Conservation (phyloP, 2,888 invertebrate genomes). For the Pollenia labialis region DNA sequence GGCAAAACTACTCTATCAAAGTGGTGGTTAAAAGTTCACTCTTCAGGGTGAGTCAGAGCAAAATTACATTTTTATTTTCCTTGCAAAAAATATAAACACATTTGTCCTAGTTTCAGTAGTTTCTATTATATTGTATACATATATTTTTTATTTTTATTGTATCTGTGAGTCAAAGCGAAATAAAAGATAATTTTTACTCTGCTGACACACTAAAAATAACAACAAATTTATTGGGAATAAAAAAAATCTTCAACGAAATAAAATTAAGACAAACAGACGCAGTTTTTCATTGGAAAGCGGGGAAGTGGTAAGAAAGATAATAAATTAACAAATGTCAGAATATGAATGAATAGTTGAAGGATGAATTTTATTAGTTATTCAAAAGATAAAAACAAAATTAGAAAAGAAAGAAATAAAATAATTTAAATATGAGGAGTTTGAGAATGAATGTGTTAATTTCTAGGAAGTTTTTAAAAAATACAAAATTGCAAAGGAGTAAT, state of each 20-base stretch:
- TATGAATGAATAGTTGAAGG: slow-evolving; percentile 34
- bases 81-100: slow-evolving; percentile 49
- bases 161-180: neutral
- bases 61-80: slow-evolving; percentile 12
- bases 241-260: neutral
- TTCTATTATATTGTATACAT: neutral
- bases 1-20: neutral
- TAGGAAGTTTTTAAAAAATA: slow-evolving; percentile 11
- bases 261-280: slow-evolving; percentile 48
- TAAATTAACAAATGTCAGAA: neutral
- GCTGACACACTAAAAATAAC: slow-evolving; percentile 40
- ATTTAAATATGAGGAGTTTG: neutral
- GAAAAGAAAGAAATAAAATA: neutral
- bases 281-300: neutral
- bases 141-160: slow-evolving; percentile 23
- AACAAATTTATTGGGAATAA: slow-evolving; percentile 33
- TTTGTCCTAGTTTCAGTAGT: slow-evolving; percentile 60
- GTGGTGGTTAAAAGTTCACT: slow-evolving; percentile 47
- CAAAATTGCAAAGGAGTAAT: slow-evolving; percentile 10
- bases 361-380: slow-evolving; percentile 29
- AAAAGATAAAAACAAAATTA: neutral
- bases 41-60: slow-evolving; percentile 20
- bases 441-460: neutral
- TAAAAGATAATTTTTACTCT: slow-evolving; percentile 19
- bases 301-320: neutral